phyloP scores from a whole-genome alignment of 2,888 invertebrate genomes.

The Eugnorisma glareosa region DNA sequence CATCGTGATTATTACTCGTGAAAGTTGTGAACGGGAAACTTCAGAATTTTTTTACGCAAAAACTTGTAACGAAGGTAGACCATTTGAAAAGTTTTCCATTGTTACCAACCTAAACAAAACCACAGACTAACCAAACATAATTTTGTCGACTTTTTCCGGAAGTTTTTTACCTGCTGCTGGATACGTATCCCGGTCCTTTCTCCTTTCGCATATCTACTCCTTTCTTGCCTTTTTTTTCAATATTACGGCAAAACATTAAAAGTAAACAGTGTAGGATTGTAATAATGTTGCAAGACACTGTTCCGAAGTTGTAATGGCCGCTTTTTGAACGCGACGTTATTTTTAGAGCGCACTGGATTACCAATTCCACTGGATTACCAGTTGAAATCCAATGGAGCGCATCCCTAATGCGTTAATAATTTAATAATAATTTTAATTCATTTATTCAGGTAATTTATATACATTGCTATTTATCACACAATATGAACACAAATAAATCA shows the following conservation, averaged over 20 bases:
- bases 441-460: no score
- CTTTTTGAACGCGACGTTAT: not conserved
- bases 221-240: not conserved
- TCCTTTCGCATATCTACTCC: not conserved
- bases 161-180: not conserved
- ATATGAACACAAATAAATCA: no score
- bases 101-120: not conserved
- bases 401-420: not conserved
- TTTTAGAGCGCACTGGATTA: not conserved
- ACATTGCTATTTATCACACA: no score
- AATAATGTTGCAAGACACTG: not conserved
- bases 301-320: not conserved
- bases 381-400: not conserved
- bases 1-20: not conserved
- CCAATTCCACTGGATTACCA: no score
- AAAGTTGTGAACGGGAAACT: constrained; percentile 5
- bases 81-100: not conserved
- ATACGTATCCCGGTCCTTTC: not conserved
- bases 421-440: no score
- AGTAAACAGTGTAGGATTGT: not conserved
- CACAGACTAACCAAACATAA: not conserved
- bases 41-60: constrained; percentile 1
- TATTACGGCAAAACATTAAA: not conserved
- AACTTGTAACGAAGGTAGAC: not conserved
- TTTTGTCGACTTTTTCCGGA: not conserved